Evolutionary conservation across 2,888 invertebrate species (phyloP), one percentile per base, ranked within the genome.

Genomic region (Caenorhabditis sp.): DNA sequence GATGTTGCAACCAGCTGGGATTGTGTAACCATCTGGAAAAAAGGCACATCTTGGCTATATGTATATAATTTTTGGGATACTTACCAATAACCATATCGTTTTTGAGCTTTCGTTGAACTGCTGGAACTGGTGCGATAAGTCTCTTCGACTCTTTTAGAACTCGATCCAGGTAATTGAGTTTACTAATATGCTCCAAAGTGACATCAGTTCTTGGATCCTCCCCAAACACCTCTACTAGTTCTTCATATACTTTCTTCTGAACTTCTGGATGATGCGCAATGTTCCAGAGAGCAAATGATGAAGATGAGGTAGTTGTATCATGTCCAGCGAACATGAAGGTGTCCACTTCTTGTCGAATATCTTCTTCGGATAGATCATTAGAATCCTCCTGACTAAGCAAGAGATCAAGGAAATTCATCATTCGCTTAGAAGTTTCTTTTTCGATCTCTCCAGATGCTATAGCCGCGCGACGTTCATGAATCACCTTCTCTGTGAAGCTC

Each of bases 281-380:
- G 69, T 88, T 81, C 79, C 88, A 88, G 8, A 87, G 65, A 5
- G 88, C 85, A 88, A 88, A 89, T 68, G 85, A 88, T 62, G 88
- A 85, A 0, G 88, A 88, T 54, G 88, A 87, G 1, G 89, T 87
- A 5, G 89, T 89, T 26, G 89, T 89, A 74, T 89, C 89, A 80
- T 89, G 89, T 25, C 89, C 81, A 69, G 89, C 90, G 84, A 89
- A 89, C 90, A 89, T 90, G 83, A 89, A 90, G 1, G 89, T 90
- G 78, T 90, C 90, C 3, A 79, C 76, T 62, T 80, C 80, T 53
- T 78, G 64, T 56, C 89, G 82, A 49, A 90, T 89, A 68, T 90
- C 90, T 10, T 86, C 84, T 61, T 88, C 83, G 0, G 88, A 87
- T 63, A 90, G 78, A 3, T 81, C 78, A 23, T 87, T 81, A n/a